These are phyloP conservation scores for Mercenaria mercenaria DNA, from an alignment of 1,140 invertebrate species.

Conservation along the genomic window DNA sequence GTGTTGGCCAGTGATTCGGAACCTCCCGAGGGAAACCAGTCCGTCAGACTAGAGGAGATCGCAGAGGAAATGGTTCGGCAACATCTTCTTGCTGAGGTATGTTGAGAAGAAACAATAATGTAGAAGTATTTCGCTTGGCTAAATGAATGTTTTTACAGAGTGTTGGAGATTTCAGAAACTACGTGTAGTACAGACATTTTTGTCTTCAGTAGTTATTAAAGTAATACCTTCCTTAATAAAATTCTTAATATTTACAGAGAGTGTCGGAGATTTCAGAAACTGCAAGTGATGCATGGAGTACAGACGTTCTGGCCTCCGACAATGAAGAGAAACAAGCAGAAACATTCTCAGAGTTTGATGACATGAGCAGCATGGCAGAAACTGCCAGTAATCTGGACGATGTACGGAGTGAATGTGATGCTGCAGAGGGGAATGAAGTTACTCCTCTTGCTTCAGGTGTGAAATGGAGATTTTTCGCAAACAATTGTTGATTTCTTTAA, in stretches of 20 bases:
- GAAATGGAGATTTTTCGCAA: background rate
- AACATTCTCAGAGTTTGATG: conserved; percentile 91
- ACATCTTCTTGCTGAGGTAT: conserved; percentile 72
- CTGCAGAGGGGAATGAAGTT: conserved; percentile 68
- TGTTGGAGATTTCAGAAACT: no score
- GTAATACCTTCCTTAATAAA: no score
- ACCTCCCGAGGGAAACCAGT: conserved; percentile 84
- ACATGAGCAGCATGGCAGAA: conserved; percentile 79
- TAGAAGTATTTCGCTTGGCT: no score
- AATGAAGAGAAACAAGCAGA: conserved; percentile 90
- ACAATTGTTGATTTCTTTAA: no score
- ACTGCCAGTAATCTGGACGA: conserved; percentile 61
- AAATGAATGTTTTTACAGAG: no score
- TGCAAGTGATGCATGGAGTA: conserved; percentile 98
- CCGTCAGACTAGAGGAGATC: conserved; percentile 84
- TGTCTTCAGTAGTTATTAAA: no score
- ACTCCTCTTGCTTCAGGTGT: conserved; percentile 78
- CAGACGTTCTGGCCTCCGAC: conserved; percentile 97
- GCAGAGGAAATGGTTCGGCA: conserved; percentile 82
- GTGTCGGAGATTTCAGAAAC: conserved; percentile 93
- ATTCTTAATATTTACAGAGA: conserved; percentile 49
- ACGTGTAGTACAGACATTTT: no score
- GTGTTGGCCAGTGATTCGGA: conserved; percentile 98
- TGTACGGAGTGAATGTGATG: conserved; percentile 58
- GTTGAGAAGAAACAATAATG: no score